A percentile compares a stretch with the other conserved stretches of the same genome.
phyloP scores from a whole-genome alignment of 1,140 invertebrate genomes.

The Drosophila azteca region DNA sequence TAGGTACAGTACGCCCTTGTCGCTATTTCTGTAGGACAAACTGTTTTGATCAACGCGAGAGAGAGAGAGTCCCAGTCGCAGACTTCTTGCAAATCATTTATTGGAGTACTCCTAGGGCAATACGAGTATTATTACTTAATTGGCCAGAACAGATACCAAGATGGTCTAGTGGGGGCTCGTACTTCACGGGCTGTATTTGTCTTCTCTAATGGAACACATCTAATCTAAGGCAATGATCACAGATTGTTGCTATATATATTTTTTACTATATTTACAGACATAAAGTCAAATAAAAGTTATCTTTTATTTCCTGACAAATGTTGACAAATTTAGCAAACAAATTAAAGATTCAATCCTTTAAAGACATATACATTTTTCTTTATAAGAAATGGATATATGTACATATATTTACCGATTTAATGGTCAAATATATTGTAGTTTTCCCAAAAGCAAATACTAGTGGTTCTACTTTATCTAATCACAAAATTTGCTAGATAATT shows the following conservation, averaged over 20 bases:
- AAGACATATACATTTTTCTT: too few relatives aligned
- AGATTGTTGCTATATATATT: not conserved
- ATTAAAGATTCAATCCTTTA: not conserved
- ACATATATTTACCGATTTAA: not conserved
- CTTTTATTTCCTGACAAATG: too few relatives aligned
- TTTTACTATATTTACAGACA: too few relatives aligned
- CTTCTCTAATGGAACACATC: not conserved
- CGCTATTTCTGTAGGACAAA: constrained; percentile 32
- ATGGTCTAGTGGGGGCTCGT: constrained; percentile 19
- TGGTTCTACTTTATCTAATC: constrained; percentile 15
- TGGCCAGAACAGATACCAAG: constrained; percentile 20
- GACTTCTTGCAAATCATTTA: not conserved
- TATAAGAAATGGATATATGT: not conserved
- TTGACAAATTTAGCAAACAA: not conserved
- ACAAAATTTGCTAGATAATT: too few relatives aligned
- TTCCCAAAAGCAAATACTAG: not conserved
- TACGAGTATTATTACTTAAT: constrained; percentile 21
- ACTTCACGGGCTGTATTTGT: constrained; percentile 2
- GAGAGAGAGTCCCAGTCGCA: too few relatives aligned
- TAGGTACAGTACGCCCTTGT: constrained; percentile 21
- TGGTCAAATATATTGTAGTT: too few relatives aligned
- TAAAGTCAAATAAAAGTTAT: too few relatives aligned
- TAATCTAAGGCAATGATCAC: constrained; percentile 14
- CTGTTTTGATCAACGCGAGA: constrained; percentile 7
- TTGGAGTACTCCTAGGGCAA: constrained; percentile 5